Base-by-base conservation (phyloP, 2,797 vertebrate genomes). In the Decapterus maruadsi region DNA sequence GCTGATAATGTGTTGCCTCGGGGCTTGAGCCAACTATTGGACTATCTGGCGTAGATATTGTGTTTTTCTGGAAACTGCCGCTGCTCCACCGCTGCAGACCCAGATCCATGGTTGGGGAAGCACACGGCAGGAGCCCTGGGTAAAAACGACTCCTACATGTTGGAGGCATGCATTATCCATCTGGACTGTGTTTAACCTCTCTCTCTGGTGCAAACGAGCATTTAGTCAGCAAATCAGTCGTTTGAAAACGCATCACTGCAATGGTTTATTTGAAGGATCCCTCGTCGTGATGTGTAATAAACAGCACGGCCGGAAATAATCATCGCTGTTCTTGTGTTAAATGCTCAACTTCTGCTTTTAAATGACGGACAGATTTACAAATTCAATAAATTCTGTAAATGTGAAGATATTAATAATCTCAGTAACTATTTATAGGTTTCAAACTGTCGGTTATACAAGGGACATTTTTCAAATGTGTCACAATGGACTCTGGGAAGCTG, bases 1-100 rank as follows among this genome's bases (percentile, higher is more conserved):
- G 73, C 71, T 75, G 78, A 88, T 87, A 84, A 81, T 29, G 4
- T n/a, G 48, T 13, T 0, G 16, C 82, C 78, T 63, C 0, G 56
- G 81, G 86, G 79, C 77, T 43, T 4, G 38, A 78, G 81, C 11
- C 66, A 43, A 42, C 65, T 42, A n/a, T 67, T 61, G 40, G 0
- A 63, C 69, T 60, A 20, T 63, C 63, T 57, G 68, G 4, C 38
- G 53, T 50, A 42, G 51, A 80, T 54, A 46, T 6, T 48, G 71
- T 67, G 81, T 78, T 63, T 58, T 26, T 26, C n/a, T 1, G 22
- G 6, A 59, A 58, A 63, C 1, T 16, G 45, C 70, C 20, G 42
- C 36, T 4, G 68, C 17, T 53, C 63, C 22, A 6, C 50, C 38
- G 48, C 73, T 63, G 46, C 63, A 54, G 68, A 59, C 68, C 34